phyloP scores from a whole-genome alignment of 2,888 invertebrate genomes.

The Vandiemenella viatica region DNA sequence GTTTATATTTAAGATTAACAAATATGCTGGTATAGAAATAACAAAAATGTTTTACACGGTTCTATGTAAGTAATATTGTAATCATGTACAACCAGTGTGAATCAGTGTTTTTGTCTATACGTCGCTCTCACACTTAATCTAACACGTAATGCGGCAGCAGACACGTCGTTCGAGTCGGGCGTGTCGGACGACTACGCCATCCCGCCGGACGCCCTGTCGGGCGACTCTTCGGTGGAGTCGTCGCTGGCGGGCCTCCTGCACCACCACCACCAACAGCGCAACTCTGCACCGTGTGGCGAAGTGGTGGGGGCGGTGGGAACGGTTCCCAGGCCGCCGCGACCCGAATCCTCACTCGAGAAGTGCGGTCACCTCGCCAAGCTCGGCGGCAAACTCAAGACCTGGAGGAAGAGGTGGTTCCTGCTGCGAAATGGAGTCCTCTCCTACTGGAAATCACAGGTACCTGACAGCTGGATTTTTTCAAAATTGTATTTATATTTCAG shows the following conservation, averaged over 20 bases:
- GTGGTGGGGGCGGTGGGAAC: constrained; percentile 13
- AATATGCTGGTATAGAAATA: too few relatives aligned
- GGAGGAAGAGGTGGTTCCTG: constrained; percentile 93
- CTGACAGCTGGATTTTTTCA: constrained; percentile 4
- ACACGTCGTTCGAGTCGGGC: constrained; percentile 82
- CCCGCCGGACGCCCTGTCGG: constrained; percentile 83
- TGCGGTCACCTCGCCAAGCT: constrained; percentile 75
- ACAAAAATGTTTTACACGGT: too few relatives aligned
- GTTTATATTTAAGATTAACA: too few relatives aligned
- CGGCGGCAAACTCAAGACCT: constrained; percentile 90
- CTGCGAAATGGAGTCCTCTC: constrained; percentile 81
- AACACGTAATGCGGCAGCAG: too few relatives aligned
- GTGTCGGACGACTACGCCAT: constrained; percentile 94
- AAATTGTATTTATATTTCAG: too few relatives aligned
- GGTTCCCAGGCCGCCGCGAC: constrained; percentile 34
- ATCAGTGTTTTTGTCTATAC: too few relatives aligned
- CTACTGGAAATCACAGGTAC: constrained; percentile 83
- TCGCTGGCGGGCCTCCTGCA: constrained; percentile 28
- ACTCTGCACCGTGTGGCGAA: constrained; percentile 15
- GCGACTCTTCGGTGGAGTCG: constrained; percentile 62
- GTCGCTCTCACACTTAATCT: too few relatives aligned
- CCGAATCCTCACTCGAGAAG: constrained; percentile 74
- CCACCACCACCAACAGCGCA: constrained; percentile 10
- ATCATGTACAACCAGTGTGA: too few relatives aligned
- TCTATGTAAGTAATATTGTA: too few relatives aligned